Base-by-base conservation (phyloP, 2,888 invertebrate genomes). In the Rosalia funebris region DNA sequence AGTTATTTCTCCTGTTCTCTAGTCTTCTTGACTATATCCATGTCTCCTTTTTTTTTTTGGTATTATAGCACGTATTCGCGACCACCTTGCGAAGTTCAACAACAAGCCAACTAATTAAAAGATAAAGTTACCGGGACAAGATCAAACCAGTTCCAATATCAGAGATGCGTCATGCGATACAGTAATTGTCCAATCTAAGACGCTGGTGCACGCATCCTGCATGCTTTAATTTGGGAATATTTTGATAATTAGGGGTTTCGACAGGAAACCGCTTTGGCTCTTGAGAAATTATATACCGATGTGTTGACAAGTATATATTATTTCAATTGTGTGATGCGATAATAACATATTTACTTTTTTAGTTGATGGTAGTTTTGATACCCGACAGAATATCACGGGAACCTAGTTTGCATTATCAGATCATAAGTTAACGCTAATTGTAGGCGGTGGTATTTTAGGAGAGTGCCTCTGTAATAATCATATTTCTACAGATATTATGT, bases 271-370 rank as follows among this genome's bases (percentile, higher is more conserved):
- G 20, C 20, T 20, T 20, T n/a, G 20, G 42, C 9, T 19, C 19
- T 19, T 19, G 20, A 42, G 12, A 42, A 41, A 41, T 41, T 41
- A 41, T 10, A 41, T 12, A 20, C 3, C 42, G 11, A 19, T 1
- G 42, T 42, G 42, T 19, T 42, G 42, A 42, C 42, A 42, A 42
- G 19, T 19, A 42, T 20, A 19, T 42, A 42, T 42, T 42, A 42
- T 20, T 19, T 42, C 42, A 20, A 42, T 42, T 20, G 19, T 19
- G 11, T 2, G 42, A 11, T 11, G 12, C 12, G 2, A 11, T 42
- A 42, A 42, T 42, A 11, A 42, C 19, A 19, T 19, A 17, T 20
- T 17, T 42, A 7, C 5, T 2, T 12, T 42, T 11, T 42, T 10
- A 34, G 10, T n/a, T 11, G 34, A n/a, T n/a, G 10, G 5, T 34